Evolutionary conservation across 2,113 vertebrate genomes (phyloP), one percentile per base, ranked within the genome.

Genomic region (Abramis brama): DNA sequence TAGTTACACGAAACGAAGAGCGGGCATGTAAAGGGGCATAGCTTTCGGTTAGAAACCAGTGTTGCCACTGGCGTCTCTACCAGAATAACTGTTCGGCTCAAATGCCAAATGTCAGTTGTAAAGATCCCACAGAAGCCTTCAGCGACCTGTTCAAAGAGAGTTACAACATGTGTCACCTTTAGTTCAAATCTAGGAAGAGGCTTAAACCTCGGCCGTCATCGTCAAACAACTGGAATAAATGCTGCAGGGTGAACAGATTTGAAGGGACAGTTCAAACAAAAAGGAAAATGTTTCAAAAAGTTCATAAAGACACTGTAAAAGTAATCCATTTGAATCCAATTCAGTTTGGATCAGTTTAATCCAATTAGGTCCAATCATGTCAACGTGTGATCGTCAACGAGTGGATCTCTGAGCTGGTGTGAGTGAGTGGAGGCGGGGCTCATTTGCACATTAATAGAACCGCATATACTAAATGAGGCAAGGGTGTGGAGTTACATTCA

Each of bases 141-240:
- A 83, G 81, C 81, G 81, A 83, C 81, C 81, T 83, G 81, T 83
- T 57, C 68, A 73, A 71, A 71, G 50, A 83, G 66, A 39, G 27
- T 47, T 50, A 82, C 45, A 23, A 33, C 60, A 71, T 6, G 17
- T 21, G 43, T 55, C 77, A 79, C 55, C 55, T 79, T 33, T 11
- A 68, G 13, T n/a, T 47, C 45, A 30, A 66, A 30, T 19, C 19
- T 21, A 57, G 50, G 13, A 1, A 57, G 55, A 57, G 19, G 55
- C 19, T 57, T 21, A 50, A 76, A 76, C 73, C 43, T 23, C 68
- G 8, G 36, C 9, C 39, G n/a, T 4, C 4, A 8, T 1, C 11
- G 1, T 52, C 27, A 33, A 77, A 55, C 27, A 77, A 55, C 17
- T 55, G 25, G 8, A 25, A 19, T 30, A 21, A 17, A 52, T 30